A percentile compares a stretch with the other conserved stretches of the same genome.
Conservation (phyloP, 2,888 invertebrate genomes). For the Chrysolina oricalcia region DNA sequence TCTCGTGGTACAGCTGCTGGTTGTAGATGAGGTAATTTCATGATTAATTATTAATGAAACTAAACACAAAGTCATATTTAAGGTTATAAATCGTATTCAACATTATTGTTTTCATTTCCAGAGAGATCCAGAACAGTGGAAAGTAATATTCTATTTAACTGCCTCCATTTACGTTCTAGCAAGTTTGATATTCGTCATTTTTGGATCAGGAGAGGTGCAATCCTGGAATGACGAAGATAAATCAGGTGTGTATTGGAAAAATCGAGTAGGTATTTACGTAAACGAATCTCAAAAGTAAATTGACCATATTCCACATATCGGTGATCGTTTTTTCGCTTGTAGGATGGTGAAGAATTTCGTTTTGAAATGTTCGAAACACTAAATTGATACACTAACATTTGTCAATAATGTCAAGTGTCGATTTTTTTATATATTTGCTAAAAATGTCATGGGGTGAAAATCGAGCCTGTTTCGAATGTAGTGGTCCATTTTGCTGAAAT, state of each 20-base stretch:
- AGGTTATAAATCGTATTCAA: not conserved
- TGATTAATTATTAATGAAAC: not conserved
- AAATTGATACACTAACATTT: no score
- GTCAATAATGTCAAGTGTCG: no score
- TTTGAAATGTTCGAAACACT: no score
- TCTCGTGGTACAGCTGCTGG: conserved; percentile 80
- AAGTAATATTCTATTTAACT: conserved; percentile 81
- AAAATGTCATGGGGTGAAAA: no score
- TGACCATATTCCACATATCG: no score
- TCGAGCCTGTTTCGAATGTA: no score
- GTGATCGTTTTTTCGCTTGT: no score
- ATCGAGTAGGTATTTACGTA: not conserved
- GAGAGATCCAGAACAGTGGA: conserved; percentile 81
- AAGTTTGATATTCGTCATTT: conserved; percentile 43
- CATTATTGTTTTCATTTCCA: conserved; percentile 65
- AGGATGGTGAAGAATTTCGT: no score
- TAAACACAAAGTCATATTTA: not conserved
- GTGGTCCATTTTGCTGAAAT: no score
- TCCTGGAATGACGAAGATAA: conserved; percentile 47
- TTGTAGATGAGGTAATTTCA: conserved; percentile 78
- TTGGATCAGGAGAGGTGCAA: conserved; percentile 51
- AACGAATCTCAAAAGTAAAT: no score
- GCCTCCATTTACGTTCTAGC: conserved; percentile 42
- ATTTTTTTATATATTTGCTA: no score
- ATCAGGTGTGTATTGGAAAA: conserved; percentile 8